These are phyloP conservation scores for Dryocosmus kuriphilus DNA, from an alignment of 2,888 invertebrate genomes.

Conservation along the genomic window DNA sequence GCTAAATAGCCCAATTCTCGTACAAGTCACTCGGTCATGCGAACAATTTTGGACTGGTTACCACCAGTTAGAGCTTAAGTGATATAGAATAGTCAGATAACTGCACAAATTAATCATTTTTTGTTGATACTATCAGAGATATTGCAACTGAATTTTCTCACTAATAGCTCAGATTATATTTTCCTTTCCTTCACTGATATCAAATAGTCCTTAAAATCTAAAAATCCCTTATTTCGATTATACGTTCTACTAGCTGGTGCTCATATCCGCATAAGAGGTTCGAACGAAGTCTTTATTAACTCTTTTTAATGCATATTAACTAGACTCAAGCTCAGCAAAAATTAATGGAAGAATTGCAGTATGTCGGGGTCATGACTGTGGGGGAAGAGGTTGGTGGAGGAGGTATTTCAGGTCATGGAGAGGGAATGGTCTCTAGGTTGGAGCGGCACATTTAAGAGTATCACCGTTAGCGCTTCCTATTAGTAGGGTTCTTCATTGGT, in stretches of 20 bases:
- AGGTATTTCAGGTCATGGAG: slow-evolving; percentile 39
- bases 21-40: slow-evolving; percentile 64
- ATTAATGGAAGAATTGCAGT: slow-evolving; percentile 74
- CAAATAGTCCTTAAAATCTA: slow-evolving; percentile 11
- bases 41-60: slow-evolving; percentile 54
- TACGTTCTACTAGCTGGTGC: not conserved
- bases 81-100: not conserved
- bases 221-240: slow-evolving; percentile 18
- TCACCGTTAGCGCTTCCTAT: slow-evolving; percentile 74
- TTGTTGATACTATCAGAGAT: not conserved
- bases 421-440: slow-evolving; percentile 54
- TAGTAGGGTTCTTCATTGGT: slow-evolving; percentile 73
- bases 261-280: slow-evolving; percentile 61
- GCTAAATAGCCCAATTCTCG: slow-evolving; percentile 66
- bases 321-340: slow-evolving; percentile 74
- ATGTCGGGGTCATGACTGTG: slow-evolving; percentile 54
- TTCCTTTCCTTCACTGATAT: not conserved
- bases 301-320: slow-evolving; percentile 76
- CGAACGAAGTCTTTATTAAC: slow-evolving; percentile 71
- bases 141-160: not conserved
- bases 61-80: not conserved
- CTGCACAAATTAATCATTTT: not conserved
- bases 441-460: slow-evolving; percentile 69
- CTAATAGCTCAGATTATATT: not conserved
- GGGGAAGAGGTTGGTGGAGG: slow-evolving; percentile 44